Evolutionary conservation across 1,140 invertebrate genomes (phyloP).

Genomic region (Ooceraea biroi): DNA sequence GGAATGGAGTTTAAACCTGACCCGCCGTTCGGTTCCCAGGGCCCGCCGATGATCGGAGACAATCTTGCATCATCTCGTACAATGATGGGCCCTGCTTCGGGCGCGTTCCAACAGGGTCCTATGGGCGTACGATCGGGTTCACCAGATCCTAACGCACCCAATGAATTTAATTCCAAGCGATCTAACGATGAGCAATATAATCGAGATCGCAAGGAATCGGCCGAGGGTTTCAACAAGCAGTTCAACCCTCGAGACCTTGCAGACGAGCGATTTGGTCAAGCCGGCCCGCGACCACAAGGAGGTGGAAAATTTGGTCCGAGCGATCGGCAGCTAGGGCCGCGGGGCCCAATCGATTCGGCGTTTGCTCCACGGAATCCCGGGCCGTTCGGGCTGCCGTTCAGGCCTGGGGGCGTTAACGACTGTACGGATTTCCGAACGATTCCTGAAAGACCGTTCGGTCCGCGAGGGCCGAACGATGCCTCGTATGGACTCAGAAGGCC

Average conservation of each 20-base stretch:
- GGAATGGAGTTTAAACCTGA: constrained; percentile 61
- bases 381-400: constrained; percentile 59
- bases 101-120: constrained; percentile 29
- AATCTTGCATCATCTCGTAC: constrained; percentile 37
- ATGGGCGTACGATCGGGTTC: constrained; percentile 60
- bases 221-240: constrained; percentile 38
- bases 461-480: constrained; percentile 31
- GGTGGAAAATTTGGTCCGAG: constrained; percentile 44
- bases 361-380: constrained; percentile 32
- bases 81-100: constrained; percentile 14
- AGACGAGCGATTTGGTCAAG: constrained; percentile 40
- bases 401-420: constrained; percentile 39
- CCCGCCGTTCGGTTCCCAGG: constrained; percentile 58
- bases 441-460: constrained; percentile 48
- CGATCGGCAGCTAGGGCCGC: constrained; percentile 56
- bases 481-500: not conserved
- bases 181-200: constrained; percentile 55
- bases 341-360: constrained; percentile 42
- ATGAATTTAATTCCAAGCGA: constrained; percentile 63
- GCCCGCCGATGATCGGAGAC: constrained; percentile 54
- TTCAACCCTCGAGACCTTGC: constrained; percentile 48
- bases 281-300: constrained; percentile 25
- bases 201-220: constrained; percentile 43
- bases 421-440: constrained; percentile 28
- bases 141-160: constrained; percentile 38